These are phyloP conservation scores for Engraulis encrasicolus DNA, from an alignment of 2,113 vertebrate species.

Conservation along the genomic window DNA sequence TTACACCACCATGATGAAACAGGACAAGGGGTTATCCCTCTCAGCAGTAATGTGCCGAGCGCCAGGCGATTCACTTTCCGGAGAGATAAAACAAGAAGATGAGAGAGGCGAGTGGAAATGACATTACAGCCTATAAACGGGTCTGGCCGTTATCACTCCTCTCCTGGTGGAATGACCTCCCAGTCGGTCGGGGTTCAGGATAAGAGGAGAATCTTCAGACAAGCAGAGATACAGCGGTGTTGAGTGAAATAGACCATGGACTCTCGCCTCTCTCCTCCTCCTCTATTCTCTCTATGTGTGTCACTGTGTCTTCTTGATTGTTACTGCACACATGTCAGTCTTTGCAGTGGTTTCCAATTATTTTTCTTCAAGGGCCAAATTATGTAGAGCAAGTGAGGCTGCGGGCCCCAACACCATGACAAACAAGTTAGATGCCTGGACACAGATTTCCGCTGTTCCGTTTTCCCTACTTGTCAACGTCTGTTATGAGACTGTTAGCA, in stretches of 20 bases:
- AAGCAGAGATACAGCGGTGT: not conserved
- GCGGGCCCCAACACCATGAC: no score
- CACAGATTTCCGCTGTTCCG: no score
- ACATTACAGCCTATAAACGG: not conserved
- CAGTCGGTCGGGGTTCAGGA: not conserved
- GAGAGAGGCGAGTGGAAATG: not conserved
- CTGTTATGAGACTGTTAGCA: no score
- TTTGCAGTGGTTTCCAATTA: no score
- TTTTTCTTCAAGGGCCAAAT: no score
- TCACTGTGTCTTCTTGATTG: slow-evolving; percentile 5
- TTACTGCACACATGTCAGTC: no score
- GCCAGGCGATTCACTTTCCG: not conserved
- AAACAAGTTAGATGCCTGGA: no score
- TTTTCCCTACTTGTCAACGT: no score
- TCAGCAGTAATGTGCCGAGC: not conserved
- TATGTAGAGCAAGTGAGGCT: no score
- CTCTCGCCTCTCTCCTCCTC: not conserved
- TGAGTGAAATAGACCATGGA: not conserved
- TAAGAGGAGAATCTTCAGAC: slow-evolving; percentile 7
- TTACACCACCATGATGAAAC: not conserved
- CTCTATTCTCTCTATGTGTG: not conserved
- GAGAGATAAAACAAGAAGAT: not conserved
- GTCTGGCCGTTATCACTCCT: not conserved
- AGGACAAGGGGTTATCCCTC: not conserved
- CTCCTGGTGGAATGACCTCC: not conserved